A percentile compares a stretch with the other conserved stretches of the same genome.
Evolutionary conservation across 1,140 invertebrate genomes (phyloP).

Genomic region (Drosophila eugracilis): DNA sequence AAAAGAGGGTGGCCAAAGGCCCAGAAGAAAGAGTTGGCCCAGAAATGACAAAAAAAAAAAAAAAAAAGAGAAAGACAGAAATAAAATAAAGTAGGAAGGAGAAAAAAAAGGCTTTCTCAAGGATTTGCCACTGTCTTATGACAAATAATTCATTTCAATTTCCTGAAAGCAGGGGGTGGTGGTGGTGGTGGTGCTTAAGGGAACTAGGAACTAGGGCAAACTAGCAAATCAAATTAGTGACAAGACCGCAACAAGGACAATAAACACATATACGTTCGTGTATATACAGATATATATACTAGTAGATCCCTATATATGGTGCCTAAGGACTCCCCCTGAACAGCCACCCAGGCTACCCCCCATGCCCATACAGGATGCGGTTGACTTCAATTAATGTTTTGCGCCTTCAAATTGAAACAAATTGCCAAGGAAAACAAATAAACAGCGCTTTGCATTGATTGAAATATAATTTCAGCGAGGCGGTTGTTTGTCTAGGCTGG

Average conservation of each 20-base stretch:
- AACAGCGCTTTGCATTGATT: slow-evolving; percentile 26
- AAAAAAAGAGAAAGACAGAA: slow-evolving; percentile 1
- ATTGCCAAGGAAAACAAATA: slow-evolving; percentile 36
- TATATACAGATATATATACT: not conserved
- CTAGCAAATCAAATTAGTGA: slow-evolving; percentile 47
- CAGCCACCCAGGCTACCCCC: not conserved
- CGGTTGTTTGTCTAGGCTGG: not conserved
- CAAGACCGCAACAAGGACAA: slow-evolving; percentile 31
- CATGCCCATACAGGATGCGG: slow-evolving; percentile 13
- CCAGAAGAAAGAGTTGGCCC: slow-evolving; percentile 27
- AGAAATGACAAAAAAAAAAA: slow-evolving; percentile 22
- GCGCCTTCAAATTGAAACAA: slow-evolving; percentile 36
- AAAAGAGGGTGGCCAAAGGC: slow-evolving; percentile 14
- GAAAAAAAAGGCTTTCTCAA: slow-evolving; percentile 9
- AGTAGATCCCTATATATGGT: not conserved
- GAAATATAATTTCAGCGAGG: slow-evolving; percentile 37
- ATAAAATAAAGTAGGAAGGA: not conserved
- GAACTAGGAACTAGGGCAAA: slow-evolving; percentile 20
- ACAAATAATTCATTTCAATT: slow-evolving; percentile 49
- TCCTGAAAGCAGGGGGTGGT: not conserved
- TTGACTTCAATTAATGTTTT: slow-evolving; percentile 38
- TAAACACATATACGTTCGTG: not conserved
- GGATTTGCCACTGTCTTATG: slow-evolving; percentile 32
- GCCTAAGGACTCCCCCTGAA: slow-evolving; percentile 4
- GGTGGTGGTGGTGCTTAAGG: not conserved